Conservation (phyloP, 2,113 vertebrate species). For the Oncorhynchus clarkii region DNA sequence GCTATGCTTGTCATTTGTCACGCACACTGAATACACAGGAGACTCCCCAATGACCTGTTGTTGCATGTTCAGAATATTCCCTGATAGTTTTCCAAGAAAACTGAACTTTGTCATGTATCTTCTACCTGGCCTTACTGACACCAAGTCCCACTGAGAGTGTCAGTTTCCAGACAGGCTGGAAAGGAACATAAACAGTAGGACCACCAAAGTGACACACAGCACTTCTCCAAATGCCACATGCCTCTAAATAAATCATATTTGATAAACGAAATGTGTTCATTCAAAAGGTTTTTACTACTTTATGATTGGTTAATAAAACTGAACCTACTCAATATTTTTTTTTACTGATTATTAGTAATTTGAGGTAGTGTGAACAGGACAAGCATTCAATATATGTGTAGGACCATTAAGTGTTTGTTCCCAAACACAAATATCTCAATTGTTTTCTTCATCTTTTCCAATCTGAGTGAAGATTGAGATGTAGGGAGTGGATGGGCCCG, state of each 20-base stretch:
- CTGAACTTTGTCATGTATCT: too few species aligned
- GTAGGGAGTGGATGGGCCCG: conserved; percentile 9
- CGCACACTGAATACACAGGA: neutral
- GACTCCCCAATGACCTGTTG: neutral
- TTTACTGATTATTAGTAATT: too few species aligned
- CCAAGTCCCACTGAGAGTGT: too few species aligned
- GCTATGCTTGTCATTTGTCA: neutral
- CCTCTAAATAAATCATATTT: neutral
- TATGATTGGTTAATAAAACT: neutral
- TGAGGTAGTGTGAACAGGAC: too few species aligned
- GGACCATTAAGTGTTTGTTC: neutral
- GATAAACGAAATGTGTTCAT: neutral
- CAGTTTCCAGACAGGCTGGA: too few species aligned
- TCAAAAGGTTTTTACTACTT: neutral
- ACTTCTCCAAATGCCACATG: too few species aligned
- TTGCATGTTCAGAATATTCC: neutral
- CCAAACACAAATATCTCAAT: neutral
- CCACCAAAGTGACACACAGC: neutral
- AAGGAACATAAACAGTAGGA: neutral
- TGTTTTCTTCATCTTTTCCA: neutral
- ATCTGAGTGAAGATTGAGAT: conserved; percentile 11
- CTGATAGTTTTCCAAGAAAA: too few species aligned
- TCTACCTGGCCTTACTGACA: too few species aligned
- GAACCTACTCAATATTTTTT: too few species aligned
- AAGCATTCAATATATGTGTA: too few species aligned